Evolutionary conservation across 2,888 invertebrate genomes (phyloP).

Genomic region (Andricus quercusramuli): DNA sequence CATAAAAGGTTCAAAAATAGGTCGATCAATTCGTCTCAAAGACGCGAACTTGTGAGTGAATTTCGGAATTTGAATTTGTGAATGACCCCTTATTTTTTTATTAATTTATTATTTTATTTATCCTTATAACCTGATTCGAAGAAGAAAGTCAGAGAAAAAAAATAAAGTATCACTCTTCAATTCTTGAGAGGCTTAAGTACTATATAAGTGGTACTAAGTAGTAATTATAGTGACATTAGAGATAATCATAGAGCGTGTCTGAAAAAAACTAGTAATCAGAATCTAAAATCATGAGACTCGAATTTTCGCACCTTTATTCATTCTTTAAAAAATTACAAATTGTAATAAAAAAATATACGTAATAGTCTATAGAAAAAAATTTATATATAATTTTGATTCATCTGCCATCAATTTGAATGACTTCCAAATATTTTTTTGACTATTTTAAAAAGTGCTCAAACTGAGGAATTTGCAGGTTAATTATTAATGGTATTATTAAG

Average conservation of each 20-base stretch:
- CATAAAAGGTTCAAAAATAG: too few relatives aligned
- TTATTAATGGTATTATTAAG: not conserved
- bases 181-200: not conserved
- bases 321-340: not conserved
- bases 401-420: not conserved
- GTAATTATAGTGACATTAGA: conserved; percentile 26
- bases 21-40: too few relatives aligned
- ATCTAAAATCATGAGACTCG: not conserved
- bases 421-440: not conserved
- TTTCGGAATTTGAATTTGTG: too few relatives aligned
- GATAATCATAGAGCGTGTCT: conserved; percentile 11
- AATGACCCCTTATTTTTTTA: too few relatives aligned
- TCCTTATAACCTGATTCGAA: not conserved
- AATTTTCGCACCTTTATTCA: not conserved
- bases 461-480: not conserved
- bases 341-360: too few relatives aligned
- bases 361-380: too few relatives aligned
- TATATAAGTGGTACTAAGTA: not conserved
- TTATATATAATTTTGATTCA: not conserved
- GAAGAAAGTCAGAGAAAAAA: not conserved
- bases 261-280: not conserved
- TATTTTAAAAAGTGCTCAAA: not conserved
- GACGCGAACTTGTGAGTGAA: too few relatives aligned
- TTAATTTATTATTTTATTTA: not conserved
- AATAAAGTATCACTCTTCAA: not conserved